Conservation (phyloP, 2,113 vertebrate genomes). For the Loxodonta africana region DNA sequence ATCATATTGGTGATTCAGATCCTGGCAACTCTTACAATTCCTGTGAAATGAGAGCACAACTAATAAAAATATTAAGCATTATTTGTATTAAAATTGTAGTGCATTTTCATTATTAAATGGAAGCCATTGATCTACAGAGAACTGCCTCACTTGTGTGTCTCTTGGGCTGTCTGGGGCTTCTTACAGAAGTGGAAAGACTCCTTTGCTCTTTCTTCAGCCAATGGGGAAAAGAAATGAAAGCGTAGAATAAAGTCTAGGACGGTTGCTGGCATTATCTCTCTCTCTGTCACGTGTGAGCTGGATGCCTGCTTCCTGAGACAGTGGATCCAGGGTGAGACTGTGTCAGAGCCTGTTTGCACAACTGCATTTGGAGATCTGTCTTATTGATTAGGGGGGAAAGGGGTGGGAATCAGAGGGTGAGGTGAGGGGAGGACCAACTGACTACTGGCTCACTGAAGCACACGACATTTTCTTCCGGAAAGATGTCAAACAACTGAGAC, state of each 20-base stretch:
- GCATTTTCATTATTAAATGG: conserved; percentile 55
- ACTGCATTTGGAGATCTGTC: conserved; percentile 89
- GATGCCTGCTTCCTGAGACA: conserved; percentile 88
- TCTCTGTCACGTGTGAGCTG: conserved; percentile 86
- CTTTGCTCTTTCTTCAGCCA: conserved; percentile 77
- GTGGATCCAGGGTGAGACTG: conserved; percentile 86
- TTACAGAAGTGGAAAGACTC: background rate
- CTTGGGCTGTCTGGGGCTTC: conserved; percentile 14
- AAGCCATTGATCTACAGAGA: conserved; percentile 69
- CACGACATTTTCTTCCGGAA: conserved; percentile 90
- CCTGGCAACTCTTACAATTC: conserved; percentile 85
- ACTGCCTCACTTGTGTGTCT: background rate
- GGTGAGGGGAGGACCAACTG: conserved; percentile 86
- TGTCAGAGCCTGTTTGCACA: conserved; percentile 88
- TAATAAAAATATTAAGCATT: conserved; percentile 80
- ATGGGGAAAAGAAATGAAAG: conserved; percentile 80
- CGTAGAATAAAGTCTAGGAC: conserved; percentile 86
- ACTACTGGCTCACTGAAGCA: conserved; percentile 87
- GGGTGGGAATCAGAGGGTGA: conserved; percentile 86
- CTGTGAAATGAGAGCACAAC: conserved; percentile 83
- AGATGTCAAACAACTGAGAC: conserved; percentile 90
- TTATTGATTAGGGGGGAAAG: conserved; percentile 88
- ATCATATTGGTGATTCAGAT: conserved; percentile 85
- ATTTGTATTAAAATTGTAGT: conserved; percentile 81
- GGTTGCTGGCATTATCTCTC: conserved; percentile 86